Percentiles rank a stretch among this genome's conserved stretches.
Evolutionary conservation across 2,797 vertebrate species (phyloP).

Genomic region (Novumbra hubbsi): DNA sequence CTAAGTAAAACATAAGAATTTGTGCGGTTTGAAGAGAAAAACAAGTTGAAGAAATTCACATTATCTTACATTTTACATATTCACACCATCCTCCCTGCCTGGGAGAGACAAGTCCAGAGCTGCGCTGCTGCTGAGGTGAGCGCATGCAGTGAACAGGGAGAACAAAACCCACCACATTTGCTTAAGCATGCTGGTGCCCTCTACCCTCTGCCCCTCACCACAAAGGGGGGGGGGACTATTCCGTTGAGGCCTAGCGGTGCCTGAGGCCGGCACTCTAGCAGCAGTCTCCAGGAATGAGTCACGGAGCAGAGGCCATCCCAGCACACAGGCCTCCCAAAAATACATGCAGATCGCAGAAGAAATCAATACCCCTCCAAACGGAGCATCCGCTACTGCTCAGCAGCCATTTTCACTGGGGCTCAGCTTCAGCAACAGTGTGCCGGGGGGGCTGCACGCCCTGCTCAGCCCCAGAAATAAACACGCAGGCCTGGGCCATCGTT

Average conservation of each 20-base stretch:
- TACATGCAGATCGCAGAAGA: conserved; percentile 77
- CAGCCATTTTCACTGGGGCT: conserved; percentile 72
- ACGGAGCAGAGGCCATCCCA: conserved; percentile 80
- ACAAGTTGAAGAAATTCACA: conserved; percentile 74
- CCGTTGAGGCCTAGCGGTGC: conserved; percentile 71
- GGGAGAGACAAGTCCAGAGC: conserved; percentile 28
- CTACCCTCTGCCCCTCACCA: conserved; percentile 77
- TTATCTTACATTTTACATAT: conserved; percentile 74
- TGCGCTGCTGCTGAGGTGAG: conserved; percentile 67
- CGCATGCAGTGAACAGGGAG: conserved; percentile 67
- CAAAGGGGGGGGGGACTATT: conserved; percentile 58
- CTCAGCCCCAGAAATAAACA: conserved; percentile 80
- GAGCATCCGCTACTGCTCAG: conserved; percentile 69
- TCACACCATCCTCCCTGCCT: conserved; percentile 51
- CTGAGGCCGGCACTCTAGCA: conserved; percentile 73
- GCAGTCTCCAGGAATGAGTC: conserved; percentile 81
- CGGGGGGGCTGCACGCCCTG: conserved; percentile 72
- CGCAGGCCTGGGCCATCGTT: conserved; percentile 75
- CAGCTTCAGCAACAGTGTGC: conserved; percentile 71
- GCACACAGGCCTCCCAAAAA: conserved; percentile 80
- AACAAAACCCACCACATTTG: conserved; percentile 71
- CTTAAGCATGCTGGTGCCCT: conserved; percentile 78
- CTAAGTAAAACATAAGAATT: conserved; percentile 68
- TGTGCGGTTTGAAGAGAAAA: conserved; percentile 74
- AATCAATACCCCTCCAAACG: conserved; percentile 77